Percentiles rank a stretch among this genome's conserved stretches.
phyloP scores from a whole-genome alignment of 2,797 vertebrate species.

The Cirrhinus mrigala region DNA sequence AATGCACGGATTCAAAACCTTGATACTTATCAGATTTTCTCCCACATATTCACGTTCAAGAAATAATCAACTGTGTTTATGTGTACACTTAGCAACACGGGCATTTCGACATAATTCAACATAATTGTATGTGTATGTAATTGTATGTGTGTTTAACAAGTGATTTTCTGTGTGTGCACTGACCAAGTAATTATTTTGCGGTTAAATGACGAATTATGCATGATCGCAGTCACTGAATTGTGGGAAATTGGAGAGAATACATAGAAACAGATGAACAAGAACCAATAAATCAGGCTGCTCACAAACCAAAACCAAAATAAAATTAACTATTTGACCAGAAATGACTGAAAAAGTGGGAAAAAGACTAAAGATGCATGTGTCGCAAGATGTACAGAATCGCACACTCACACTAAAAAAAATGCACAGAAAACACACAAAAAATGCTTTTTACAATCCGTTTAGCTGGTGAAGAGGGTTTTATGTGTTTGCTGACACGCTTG shows the following conservation, averaged over 20 bases:
- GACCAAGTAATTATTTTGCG: background rate
- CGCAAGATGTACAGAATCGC: background rate
- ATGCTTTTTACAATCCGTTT: background rate
- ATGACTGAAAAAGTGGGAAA: background rate
- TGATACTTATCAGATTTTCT: too few species aligned
- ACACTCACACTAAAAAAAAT: background rate
- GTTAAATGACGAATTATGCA: background rate
- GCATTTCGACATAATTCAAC: background rate
- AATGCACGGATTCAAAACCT: too few species aligned
- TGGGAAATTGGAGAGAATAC: background rate
- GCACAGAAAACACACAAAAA: background rate
- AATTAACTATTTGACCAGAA: background rate
- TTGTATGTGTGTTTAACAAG: background rate
- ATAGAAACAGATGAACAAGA: background rate
- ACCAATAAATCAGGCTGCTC: background rate
- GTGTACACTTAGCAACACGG: background rate
- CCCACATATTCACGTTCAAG: too few species aligned
- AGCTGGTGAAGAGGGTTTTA: background rate
- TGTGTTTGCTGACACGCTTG: background rate
- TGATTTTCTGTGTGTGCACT: background rate
- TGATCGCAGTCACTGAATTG: background rate
- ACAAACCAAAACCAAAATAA: background rate
- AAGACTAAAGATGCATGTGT: background rate
- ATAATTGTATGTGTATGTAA: background rate
- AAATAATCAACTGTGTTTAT: background rate